These are phyloP conservation scores for Medauroidea extradentata DNA, from an alignment of 1,140 invertebrate species.

Conservation along the genomic window DNA sequence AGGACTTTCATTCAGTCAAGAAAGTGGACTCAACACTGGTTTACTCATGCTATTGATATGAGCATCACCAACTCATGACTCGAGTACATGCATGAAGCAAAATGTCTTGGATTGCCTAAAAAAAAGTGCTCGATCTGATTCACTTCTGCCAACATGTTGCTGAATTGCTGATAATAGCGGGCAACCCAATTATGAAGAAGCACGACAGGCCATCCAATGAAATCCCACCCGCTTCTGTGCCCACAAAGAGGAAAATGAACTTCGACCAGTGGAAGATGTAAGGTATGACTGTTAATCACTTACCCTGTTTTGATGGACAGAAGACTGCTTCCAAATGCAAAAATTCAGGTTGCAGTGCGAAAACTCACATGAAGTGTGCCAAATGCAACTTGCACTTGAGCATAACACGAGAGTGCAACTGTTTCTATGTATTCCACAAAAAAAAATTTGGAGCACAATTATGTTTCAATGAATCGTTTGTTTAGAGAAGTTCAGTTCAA, in stretches of 20 bases:
- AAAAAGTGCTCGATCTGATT: constrained; percentile 14
- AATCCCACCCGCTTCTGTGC: neutral
- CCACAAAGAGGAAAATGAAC: neutral
- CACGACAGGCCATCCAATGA: constrained; percentile 11
- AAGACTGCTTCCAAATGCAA: neutral
- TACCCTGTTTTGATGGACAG: constrained; percentile 8
- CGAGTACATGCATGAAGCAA: constrained; percentile 27
- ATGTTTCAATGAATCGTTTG: too few species aligned
- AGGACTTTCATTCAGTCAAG: constrained; percentile 18
- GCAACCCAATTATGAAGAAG: constrained; percentile 1
- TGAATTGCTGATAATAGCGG: constrained; percentile 8
- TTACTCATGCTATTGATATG: constrained; percentile 32
- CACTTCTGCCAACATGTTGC: constrained; percentile 12
- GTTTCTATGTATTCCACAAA: too few species aligned
- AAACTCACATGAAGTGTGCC: constrained; percentile 9
- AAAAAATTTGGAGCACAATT: too few species aligned
- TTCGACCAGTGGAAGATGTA: constrained; percentile 2
- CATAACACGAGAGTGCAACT: neutral
- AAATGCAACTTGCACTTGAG: constrained; percentile 12
- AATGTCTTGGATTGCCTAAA: neutral
- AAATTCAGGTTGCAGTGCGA: constrained; percentile 9
- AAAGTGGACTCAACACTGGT: constrained; percentile 26
- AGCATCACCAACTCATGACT: constrained; percentile 27
- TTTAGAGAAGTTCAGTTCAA: too few species aligned
- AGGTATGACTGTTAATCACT: constrained; percentile 8